Conservation (phyloP, 2,797 vertebrate genomes). For the Artibeus lituratus region DNA sequence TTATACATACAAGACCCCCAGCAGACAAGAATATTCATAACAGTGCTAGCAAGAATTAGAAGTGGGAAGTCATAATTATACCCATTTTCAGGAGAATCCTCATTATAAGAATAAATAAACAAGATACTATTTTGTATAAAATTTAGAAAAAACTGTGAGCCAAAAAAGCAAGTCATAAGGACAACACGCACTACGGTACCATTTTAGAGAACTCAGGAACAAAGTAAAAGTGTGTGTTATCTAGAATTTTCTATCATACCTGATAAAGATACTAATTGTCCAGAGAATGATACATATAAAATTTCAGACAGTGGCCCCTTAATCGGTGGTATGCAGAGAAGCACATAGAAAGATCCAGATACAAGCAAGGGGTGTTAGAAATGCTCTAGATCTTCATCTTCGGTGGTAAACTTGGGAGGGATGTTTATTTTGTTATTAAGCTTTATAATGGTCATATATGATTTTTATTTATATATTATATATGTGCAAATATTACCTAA, state of each 20-base stretch:
- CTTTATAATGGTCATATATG: not conserved
- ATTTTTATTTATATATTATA: not conserved
- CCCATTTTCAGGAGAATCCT: not conserved
- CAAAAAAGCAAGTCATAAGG: not conserved
- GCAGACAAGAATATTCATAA: not conserved
- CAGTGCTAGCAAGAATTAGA: not conserved
- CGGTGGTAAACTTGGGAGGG: not conserved
- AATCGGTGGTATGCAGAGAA: not conserved
- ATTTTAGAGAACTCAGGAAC: not conserved
- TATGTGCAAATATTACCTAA: not conserved
- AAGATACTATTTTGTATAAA: not conserved
- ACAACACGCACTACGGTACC: not conserved
- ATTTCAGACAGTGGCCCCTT: not conserved
- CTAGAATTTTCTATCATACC: not conserved
- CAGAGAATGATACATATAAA: not conserved
- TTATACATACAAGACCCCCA: not conserved
- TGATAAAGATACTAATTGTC: not conserved
- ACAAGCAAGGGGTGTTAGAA: not conserved
- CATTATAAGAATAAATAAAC: not conserved
- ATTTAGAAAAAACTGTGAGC: not conserved
- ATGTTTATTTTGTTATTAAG: not conserved
- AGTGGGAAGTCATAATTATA: not conserved
- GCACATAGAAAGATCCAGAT: not conserved
- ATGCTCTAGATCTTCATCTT: not conserved
- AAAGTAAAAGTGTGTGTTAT: not conserved